A percentile compares a stretch with the other conserved stretches of the same genome.
Evolutionary conservation across 2,113 vertebrate genomes (phyloP).

Genomic region (Raja brachyura): DNA sequence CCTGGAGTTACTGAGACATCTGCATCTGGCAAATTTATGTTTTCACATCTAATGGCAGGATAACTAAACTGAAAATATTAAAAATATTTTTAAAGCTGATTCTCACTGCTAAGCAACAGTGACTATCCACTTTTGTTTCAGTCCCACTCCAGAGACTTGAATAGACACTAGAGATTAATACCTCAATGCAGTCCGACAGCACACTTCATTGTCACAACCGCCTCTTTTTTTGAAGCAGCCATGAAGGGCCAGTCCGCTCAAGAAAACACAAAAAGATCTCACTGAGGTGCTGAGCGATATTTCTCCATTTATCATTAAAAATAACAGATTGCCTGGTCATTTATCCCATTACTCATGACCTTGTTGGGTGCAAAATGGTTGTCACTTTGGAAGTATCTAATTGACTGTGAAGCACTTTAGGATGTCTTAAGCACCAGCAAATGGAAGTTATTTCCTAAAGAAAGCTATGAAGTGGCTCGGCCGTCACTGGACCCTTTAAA

Average conservation of each 20-base stretch:
- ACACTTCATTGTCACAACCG: background rate
- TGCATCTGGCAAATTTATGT: slow-evolving; percentile 6
- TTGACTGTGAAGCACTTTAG: background rate
- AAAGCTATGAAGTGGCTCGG: background rate
- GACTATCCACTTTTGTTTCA: background rate
- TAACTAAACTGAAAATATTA: background rate
- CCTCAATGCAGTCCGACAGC: background rate
- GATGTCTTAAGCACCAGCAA: background rate
- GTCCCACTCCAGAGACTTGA: background rate
- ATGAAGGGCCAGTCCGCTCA: background rate
- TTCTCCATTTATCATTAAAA: background rate
- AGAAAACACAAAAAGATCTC: too few relatives aligned
- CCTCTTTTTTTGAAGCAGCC: background rate
- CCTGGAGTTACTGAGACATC: background rate
- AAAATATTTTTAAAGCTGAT: background rate
- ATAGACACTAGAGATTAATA: background rate
- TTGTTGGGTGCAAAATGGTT: background rate
- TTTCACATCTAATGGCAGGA: background rate
- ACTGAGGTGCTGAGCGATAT: background rate
- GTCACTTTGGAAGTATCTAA: background rate
- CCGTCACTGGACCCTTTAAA: background rate
- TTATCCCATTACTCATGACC: background rate
- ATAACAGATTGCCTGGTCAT: background rate
- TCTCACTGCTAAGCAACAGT: background rate
- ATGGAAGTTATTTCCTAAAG: background rate